Evolutionary conservation across 2,888 invertebrate genomes (phyloP), one percentile per base, ranked within the genome.

Genomic region (Synanthedon vespiformis): DNA sequence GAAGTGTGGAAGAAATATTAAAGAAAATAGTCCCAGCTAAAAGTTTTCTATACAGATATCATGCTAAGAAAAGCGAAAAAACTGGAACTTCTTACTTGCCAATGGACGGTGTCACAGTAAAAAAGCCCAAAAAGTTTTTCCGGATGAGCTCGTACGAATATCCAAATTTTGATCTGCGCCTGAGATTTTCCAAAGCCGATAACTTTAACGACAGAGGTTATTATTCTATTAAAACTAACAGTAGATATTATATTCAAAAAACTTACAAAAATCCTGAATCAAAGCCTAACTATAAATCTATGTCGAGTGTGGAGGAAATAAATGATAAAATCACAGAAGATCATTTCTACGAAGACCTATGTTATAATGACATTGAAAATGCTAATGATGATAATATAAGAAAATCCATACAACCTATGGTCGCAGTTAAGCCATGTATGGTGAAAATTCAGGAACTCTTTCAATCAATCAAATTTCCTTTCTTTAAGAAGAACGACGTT

Each of bases 331-430:
- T 66, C 40, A 57, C 72, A 2, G 86, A 85, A 51, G 87, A 87
- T 48, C 87, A 87, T 62, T 76, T 86, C 41, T 87, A 86, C 51
- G 87, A 87, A 72, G 87, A 86, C 53, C 60, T 86, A 1, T 79
- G 77, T 58, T 84, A 85, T 41, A 78, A 76, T 58, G 81, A 84
- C 27, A 61, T 77, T 1, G 61, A 66, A 11, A 61, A 58, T 3
- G 60, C 54, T 56, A 63, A 58, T 57, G 60, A 58, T 2, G 60
- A 55, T 56, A 63, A 58, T 58, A 60, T 53, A 57, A 61, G 50
- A 34, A 48, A 53, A 50, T 55, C 14, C 0, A 14, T 44, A 22
- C 4, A 14, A 5, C 2, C 18, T 11, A 13, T 53, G 2, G 50
- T 44, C 16, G 61, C 60, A 52, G 64, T 68, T 0, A 84, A 80